Conservation (phyloP, 2,888 invertebrate species). For the Protophormia terraenovae region DNA sequence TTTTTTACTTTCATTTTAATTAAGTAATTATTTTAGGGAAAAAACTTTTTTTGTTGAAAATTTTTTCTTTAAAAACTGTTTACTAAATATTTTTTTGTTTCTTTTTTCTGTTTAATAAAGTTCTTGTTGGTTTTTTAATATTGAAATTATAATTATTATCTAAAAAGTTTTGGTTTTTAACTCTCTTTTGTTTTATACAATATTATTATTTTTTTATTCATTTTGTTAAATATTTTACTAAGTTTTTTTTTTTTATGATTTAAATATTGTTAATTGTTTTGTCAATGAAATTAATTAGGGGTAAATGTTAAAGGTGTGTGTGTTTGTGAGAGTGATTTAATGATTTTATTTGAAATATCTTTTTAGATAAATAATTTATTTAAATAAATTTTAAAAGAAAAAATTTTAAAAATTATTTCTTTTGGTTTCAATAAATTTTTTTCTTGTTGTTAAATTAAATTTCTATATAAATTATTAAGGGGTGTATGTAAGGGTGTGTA, state of each 20-base stretch:
- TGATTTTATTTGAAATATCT: neutral
- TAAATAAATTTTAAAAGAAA: slow-evolving; percentile 20
- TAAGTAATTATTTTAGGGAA: slow-evolving; percentile 33
- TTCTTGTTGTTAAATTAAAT: slow-evolving; percentile 65
- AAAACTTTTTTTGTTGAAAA: slow-evolving; percentile 35
- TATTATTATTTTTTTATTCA: slow-evolving; percentile 61
- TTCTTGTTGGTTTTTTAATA: slow-evolving; percentile 35
- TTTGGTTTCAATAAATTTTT: slow-evolving; percentile 66
- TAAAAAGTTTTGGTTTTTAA: slow-evolving; percentile 58
- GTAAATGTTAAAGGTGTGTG: slow-evolving; percentile 10
- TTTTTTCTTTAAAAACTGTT: slow-evolving; percentile 61
- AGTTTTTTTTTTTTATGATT: slow-evolving; percentile 42
- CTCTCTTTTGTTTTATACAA: slow-evolving; percentile 50
- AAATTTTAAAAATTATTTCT: slow-evolving; percentile 65
- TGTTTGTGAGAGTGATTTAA: neutral
- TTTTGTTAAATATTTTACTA: slow-evolving; percentile 66
- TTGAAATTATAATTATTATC: slow-evolving; percentile 54
- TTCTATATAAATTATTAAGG: slow-evolving; percentile 62
- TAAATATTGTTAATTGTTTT: slow-evolving; percentile 33
- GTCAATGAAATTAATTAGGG: slow-evolving; percentile 22
- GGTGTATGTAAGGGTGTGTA: slow-evolving; percentile 26
- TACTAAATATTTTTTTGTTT: slow-evolving; percentile 30
- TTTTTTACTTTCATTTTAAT: neutral
- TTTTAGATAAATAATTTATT: slow-evolving; percentile 24
- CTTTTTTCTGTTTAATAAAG: slow-evolving; percentile 23